phyloP scores from a whole-genome alignment of 2,888 invertebrate species.

The Agapostemon virescens region DNA sequence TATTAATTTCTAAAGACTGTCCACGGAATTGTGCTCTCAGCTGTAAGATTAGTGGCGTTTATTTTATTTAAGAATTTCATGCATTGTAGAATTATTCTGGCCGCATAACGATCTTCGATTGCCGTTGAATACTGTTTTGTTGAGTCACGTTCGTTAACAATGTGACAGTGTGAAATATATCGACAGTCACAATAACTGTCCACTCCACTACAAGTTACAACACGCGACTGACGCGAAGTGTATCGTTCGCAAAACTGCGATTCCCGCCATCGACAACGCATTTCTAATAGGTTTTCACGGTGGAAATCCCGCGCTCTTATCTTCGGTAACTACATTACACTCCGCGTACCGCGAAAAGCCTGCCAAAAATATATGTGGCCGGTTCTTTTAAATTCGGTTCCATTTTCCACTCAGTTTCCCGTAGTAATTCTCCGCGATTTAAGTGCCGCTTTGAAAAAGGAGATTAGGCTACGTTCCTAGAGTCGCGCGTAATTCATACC shows the following conservation, averaged over 20 bases:
- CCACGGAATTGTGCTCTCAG: too few species aligned
- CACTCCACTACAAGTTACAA: not conserved
- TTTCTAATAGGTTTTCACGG: not conserved
- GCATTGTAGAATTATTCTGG: not conserved
- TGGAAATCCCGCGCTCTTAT: slow-evolving; percentile 10
- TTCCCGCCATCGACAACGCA: not conserved
- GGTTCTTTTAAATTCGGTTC: slow-evolving; percentile 8
- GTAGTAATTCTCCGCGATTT: not conserved
- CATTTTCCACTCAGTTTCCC: not conserved
- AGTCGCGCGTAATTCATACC: not conserved
- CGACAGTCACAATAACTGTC: slow-evolving; percentile 2
- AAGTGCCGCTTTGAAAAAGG: slow-evolving; percentile 2
- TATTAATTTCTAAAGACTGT: too few species aligned
- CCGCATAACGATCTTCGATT: not conserved
- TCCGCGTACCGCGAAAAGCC: not conserved
- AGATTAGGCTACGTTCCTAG: not conserved
- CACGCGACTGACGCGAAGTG: not conserved
- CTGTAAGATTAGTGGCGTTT: not conserved
- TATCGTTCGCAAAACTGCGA: not conserved
- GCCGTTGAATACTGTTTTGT: not conserved
- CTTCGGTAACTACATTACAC: not conserved
- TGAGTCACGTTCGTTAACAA: not conserved
- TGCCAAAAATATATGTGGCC: not conserved
- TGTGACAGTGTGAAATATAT: slow-evolving; percentile 7
- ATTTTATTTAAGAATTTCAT: not conserved